Percentiles rank a stretch among this genome's conserved stretches.
These are phyloP conservation scores for Crossaster papposus DNA, from an alignment of 53 echinoderm and acorn worm species.

Conservation along the genomic window DNA sequence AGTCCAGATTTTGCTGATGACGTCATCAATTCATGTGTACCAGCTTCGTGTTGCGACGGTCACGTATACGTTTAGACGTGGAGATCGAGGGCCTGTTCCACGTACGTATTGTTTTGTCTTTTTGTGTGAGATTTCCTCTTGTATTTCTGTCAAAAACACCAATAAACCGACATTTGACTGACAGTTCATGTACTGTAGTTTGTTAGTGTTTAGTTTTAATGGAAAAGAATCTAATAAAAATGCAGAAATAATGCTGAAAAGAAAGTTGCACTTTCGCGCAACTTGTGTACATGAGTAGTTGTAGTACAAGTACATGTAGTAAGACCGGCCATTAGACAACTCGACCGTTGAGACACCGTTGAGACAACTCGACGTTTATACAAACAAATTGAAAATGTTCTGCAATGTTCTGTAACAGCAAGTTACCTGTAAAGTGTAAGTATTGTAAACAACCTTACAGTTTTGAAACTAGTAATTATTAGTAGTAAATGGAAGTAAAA, in stretches of 20 bases:
- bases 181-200: neutral
- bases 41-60: neutral
- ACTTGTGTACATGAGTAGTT: neutral
- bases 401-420: too few relatives aligned
- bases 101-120: neutral
- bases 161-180: neutral
- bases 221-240: neutral
- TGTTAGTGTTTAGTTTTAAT: neutral
- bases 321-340: too few relatives aligned
- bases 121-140: neutral
- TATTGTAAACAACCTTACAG: too few relatives aligned
- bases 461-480: too few relatives aligned
- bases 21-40: too few relatives aligned
- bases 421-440: too few relatives aligned
- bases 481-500: too few relatives aligned
- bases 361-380: too few relatives aligned
- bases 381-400: too few relatives aligned
- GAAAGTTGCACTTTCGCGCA: neutral
- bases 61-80: neutral
- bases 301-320: too few relatives aligned
- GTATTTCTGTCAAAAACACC: neutral
- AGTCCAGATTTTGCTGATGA: constrained; percentile 15
- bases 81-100: neutral
- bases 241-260: constrained; percentile 1
- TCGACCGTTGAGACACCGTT: too few relatives aligned